phyloP scores from a whole-genome alignment of 2,113 vertebrate species.

The Salvelinus sp. region DNA sequence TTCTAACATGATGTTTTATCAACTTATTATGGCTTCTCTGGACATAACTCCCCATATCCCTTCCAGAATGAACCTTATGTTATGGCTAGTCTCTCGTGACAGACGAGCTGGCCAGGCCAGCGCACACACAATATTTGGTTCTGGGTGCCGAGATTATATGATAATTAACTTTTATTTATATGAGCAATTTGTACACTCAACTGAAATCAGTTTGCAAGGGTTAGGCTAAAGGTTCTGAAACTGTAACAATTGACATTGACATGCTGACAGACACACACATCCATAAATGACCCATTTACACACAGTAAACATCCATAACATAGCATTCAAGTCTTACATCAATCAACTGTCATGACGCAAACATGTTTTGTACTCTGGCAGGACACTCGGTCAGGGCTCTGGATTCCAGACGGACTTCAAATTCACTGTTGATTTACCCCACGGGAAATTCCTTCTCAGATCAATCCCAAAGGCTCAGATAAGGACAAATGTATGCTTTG shows the following conservation, averaged over 20 bases:
- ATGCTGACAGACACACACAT: background rate
- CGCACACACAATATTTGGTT: no score
- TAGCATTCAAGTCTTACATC: slow-evolving; percentile 15
- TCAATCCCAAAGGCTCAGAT: background rate
- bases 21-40: background rate
- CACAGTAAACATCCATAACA: background rate
- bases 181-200: background rate
- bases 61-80: no score
- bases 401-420: background rate
- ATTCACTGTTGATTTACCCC: background rate
- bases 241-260: background rate
- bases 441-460: background rate
- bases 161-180: background rate
- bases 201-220: background rate
- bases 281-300: background rate
- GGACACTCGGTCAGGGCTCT: background rate
- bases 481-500: background rate
- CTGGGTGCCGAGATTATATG: background rate
- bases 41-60: no score
- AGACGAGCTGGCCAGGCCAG: no score
- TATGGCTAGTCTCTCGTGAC: no score
- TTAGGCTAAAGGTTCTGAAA: background rate
- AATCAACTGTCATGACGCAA: slow-evolving; percentile 9
- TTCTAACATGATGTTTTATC: background rate
- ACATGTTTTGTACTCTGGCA: background rate